Conservation (phyloP, 1,140 invertebrate species). For the Papilio glaucus region DNA sequence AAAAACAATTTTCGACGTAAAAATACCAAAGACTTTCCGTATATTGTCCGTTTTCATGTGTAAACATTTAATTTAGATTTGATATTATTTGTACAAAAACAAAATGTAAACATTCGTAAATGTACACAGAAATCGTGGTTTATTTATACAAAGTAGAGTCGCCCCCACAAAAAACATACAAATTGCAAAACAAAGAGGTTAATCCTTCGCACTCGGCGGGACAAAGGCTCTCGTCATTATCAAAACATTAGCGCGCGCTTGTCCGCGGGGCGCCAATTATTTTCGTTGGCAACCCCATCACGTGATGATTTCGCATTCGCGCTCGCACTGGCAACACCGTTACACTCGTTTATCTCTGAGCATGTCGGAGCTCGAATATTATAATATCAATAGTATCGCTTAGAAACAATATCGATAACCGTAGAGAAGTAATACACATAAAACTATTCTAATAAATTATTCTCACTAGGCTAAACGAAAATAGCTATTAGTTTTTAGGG, state of each 20-base stretch:
- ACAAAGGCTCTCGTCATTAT: slow-evolving; percentile 74
- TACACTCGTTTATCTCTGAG: slow-evolving; percentile 59
- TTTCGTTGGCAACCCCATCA: slow-evolving; percentile 71
- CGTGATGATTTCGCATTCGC: slow-evolving; percentile 52
- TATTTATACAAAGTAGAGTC: slow-evolving; percentile 59
- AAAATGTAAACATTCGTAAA: not conserved
- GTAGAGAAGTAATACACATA: no score
- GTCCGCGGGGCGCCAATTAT: slow-evolving; percentile 80
- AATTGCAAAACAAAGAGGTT: slow-evolving; percentile 73
- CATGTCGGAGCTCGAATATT: not conserved
- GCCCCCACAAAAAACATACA: slow-evolving; percentile 58
- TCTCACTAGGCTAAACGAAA: no score
- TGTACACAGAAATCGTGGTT: not conserved
- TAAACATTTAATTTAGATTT: not conserved
- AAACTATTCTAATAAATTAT: not conserved
- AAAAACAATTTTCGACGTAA: no score
- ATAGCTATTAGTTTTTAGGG: no score
- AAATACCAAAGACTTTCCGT: no score
- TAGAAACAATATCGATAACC: not conserved
- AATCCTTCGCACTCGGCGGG: slow-evolving; percentile 47
- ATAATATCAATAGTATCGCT: not conserved
- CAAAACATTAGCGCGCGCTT: slow-evolving; percentile 73
- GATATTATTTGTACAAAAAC: slow-evolving; percentile 2
- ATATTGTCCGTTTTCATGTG: no score
- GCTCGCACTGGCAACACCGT: slow-evolving; percentile 66